Base-by-base conservation (phyloP, 2,113 vertebrate species). In the Grammomys surdaster region DNA sequence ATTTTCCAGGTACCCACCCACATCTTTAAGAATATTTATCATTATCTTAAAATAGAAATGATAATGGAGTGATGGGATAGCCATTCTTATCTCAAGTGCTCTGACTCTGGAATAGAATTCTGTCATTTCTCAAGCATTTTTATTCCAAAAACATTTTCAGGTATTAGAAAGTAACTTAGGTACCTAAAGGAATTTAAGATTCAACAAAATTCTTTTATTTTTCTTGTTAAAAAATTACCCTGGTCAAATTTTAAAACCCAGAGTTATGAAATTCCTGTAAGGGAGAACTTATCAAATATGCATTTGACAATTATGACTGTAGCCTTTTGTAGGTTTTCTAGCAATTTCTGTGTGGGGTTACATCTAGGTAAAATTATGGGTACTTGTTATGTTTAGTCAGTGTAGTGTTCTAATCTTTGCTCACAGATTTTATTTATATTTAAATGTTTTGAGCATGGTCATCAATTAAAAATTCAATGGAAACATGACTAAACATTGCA, bases 351-450 rank as follows among this genome's bases (percentile, higher is more conserved):
- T 16, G 65, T 89, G 87, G 17, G 3, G 72, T 76, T 90, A 33
- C 0, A 12, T 82, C 16, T 88, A 22, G 12, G 2, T 31, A 2
- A 87, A 7, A 40, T 8, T 22, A 75, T 91, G 54, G 28, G 78
- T 86, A 85, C 46, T 20, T 73, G 24, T 65, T 28, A 26, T 48
- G n/a, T 60, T 28, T 76, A 90, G 77, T 43, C 26, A 54, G 60
- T 76, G 5, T 9, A 80, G 31, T 20, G 1, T 91, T 91, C 13
- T 84, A 13, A 36, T 93, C 72, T 48, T 75, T 82, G 36, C 24
- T 46, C 19, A 93, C 91, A 48, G n/a, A 85, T 91, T 89, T 91
- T 86, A 86, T 89, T 93, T 85, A 86, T 33, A 86, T 85, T 88
- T 75, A 48, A 85, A 4, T 89, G 78, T 24, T 80, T 90, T 60